Evolutionary conservation across 2,797 vertebrate genomes (phyloP), one percentile per base, ranked within the genome.

Genomic region (Novumbra hubbsi): DNA sequence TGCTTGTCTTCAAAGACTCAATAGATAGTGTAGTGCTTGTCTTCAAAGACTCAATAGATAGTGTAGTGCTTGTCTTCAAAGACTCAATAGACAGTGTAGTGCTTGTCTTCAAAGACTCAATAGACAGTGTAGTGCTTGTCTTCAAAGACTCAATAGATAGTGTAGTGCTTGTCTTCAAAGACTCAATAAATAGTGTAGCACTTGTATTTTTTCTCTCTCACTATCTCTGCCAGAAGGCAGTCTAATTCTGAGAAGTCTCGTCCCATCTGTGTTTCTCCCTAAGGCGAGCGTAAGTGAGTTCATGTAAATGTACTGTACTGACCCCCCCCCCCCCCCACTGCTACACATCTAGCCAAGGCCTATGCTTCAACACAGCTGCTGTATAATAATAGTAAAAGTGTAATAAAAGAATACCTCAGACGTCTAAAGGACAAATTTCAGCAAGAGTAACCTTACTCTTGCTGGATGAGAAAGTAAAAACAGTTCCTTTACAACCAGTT

Each of bases 361-460:
- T 12, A 1, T 38, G 38, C 34, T 48, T 68, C 38, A 68, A 48
- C 38, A 41, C 66, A 21, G 38, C 3, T 45, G 38, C 3, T 45
- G 41, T 45, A 45, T 45, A 45, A 45, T 45, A 45, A 45, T 45
- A 45, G 14, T 45, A 45, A 45, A 45, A 45, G 41, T 3, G 41
- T 45, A 45, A 45, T 45, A 45, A 45, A 45, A 11, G 6, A 45
- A 45, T 45, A 45, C 5, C 41, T 98, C 76, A 89, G 94, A 60
- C 94, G 90, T 76, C 96, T 95, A 80, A 96, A 98, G 86, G 95
- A 98, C 78, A 89, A 89, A 68, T 98, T 97, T 93, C 96, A 98
- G 80, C 93, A 94, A 84, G 96, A 97, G 83, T 96, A 92, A 85
- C 95, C 95, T 77, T 96, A 97, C 50, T 91, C 95, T 77, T 96